Base-by-base conservation (phyloP, 2,113 vertebrate genomes). In the Aythya baeri region DNA sequence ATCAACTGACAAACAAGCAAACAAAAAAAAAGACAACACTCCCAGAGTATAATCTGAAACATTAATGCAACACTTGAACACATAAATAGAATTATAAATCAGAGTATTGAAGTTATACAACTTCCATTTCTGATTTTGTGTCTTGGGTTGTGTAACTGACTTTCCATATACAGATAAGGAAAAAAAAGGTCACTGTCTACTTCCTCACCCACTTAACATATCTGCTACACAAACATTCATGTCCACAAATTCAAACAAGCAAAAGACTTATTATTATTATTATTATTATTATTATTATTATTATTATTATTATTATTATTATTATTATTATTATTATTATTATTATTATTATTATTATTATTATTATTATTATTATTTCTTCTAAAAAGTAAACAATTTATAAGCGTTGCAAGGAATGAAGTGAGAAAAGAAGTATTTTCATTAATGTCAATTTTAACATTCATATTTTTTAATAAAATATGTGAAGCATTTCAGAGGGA, bases 401-500 rank as follows among this genome's bases (percentile, higher is more conserved):
- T n/a, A 18, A 63, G 2, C 66, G 2, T 63, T 79, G 11, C 26
- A 76, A 80, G 8, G 13, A 52, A 62, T 8, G 5, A 5, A 13
- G 7, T 74, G 3, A 84, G 77, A 66, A 57, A 6, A 67, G 4
- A 2, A 63, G 52, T 41, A 4, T 61, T 76, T 57, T 61, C 0
- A 27, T 68, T 1, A 70, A 68, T 13, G 0, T n/a, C 2, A 50
- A 7, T 27, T 83, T 52, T 83, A 68, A 0, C 3, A 83, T 66
- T 79, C 17, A 86, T 7, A 11, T n/a, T 46, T n/a, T 71, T 5
- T 0, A 31, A 63, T 34, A 31, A 90, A 82, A 58, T 74, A 29
- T 6, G 18, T 79, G 0, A 83, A 72, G 14, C 27, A 61, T 58
- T 88, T 80, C 34, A 74, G 38, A 84, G 18, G 65, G 15, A 73